Evolutionary conservation across 2,797 vertebrate species (phyloP).

Genomic region (Alauda arvensis): DNA sequence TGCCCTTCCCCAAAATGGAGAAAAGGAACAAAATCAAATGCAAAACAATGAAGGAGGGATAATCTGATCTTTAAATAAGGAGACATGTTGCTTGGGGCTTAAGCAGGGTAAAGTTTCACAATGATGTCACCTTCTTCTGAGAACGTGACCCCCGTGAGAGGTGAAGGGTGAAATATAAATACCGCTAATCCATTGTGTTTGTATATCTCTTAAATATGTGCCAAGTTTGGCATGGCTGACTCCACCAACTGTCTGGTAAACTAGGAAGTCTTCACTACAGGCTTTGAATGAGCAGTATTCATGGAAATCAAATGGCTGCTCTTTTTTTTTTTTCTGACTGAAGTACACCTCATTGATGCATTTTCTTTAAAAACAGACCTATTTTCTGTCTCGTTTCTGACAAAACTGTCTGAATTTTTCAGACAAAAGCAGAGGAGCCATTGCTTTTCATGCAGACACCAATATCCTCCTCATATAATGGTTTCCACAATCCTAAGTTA

Average conservation of each 20-base stretch:
- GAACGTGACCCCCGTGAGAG: constrained; percentile 57
- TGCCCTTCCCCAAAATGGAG: constrained; percentile 74
- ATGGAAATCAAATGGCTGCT: constrained; percentile 11
- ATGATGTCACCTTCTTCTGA: constrained; percentile 85
- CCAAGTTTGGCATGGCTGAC: constrained; percentile 41
- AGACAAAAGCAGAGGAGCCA: background rate
- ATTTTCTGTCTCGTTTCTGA: background rate
- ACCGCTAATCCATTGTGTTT: constrained; percentile 45
- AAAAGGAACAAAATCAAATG: constrained; percentile 80
- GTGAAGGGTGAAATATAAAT: constrained; percentile 63
- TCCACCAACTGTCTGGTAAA: constrained; percentile 37
- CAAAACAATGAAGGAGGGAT: constrained; percentile 81
- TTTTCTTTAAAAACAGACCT: background rate
- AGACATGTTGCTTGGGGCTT: constrained; percentile 81
- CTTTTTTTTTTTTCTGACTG: background rate
- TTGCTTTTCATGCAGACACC: background rate
- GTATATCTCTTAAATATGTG: constrained; percentile 48
- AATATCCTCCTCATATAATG: background rate
- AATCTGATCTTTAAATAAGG: constrained; percentile 90
- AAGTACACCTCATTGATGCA: background rate
- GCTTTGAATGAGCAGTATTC: constrained; percentile 23
- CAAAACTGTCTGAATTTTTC: background rate
- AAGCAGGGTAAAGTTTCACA: constrained; percentile 80
- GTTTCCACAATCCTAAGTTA: background rate
- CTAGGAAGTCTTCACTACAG: constrained; percentile 35